Evolutionary conservation across 2,113 vertebrate genomes (phyloP).

Genomic region (Porphyrio hochstetteri): DNA sequence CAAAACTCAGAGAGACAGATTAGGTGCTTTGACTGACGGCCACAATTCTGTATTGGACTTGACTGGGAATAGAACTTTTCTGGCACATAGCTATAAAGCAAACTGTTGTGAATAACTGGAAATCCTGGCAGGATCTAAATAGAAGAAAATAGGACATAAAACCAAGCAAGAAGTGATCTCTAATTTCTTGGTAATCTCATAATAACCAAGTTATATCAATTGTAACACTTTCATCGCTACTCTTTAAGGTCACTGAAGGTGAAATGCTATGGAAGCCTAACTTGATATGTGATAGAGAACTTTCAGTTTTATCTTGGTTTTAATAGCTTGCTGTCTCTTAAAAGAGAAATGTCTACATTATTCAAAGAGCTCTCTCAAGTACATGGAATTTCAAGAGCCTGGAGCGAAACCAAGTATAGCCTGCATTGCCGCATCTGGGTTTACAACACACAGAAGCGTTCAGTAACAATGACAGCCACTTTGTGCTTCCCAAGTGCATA

Average conservation of each 20-base stretch:
- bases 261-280: neutral
- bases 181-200: neutral
- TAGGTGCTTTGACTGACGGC: neutral
- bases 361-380: neutral
- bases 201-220: neutral
- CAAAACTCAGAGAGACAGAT: neutral
- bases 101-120: conserved; percentile 31
- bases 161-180: neutral
- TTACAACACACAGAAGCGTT: conserved; percentile 11
- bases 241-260: conserved; percentile 3
- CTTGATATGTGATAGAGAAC: neutral
- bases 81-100: neutral
- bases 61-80: neutral
- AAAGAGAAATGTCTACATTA: neutral
- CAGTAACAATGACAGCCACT: neutral
- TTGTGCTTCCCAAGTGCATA: neutral
- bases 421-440: neutral
- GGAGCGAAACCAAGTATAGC: neutral
- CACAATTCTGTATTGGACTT: neutral
- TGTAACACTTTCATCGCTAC: neutral
- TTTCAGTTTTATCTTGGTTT: neutral
- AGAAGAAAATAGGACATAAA: neutral
- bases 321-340: neutral
- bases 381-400: conserved; percentile 30
- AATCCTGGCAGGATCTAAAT: conserved; percentile 27